Conservation (phyloP, 2,888 invertebrate genomes). For the Himalopsyche kuldschensis region DNA sequence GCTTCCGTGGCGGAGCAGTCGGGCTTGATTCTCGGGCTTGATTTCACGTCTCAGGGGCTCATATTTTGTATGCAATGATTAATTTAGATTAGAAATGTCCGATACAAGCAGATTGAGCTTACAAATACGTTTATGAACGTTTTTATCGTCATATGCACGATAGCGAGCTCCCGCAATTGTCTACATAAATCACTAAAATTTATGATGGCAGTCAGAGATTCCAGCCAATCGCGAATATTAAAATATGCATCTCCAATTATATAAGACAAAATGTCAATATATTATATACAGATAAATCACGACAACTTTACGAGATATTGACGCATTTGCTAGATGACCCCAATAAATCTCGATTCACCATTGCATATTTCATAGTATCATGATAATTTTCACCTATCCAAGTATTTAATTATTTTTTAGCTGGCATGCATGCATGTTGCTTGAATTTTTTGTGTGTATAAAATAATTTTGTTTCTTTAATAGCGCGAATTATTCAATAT, state of each 20-base stretch:
- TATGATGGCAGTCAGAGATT: slow-evolving; percentile 10
- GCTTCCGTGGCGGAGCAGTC: too few relatives aligned
- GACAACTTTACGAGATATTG: slow-evolving; percentile 6
- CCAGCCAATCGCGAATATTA: slow-evolving; percentile 1
- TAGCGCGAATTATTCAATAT: too few relatives aligned
- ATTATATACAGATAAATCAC: slow-evolving; percentile 13
- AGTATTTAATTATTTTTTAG: not conserved
- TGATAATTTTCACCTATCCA: not conserved
- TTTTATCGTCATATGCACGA: not conserved
- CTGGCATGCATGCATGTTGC: not conserved
- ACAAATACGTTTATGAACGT: not conserved
- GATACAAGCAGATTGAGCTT: not conserved
- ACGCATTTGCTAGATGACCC: not conserved
- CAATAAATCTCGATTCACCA: not conserved
- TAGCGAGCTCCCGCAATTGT: not conserved
- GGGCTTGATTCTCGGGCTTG: too few relatives aligned
- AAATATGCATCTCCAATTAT: slow-evolving; percentile 22
- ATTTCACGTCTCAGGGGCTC: too few relatives aligned
- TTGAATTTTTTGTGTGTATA: too few relatives aligned
- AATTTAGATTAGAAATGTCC: too few relatives aligned
- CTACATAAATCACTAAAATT: slow-evolving; percentile 28
- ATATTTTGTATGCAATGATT: too few relatives aligned
- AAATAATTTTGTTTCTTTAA: too few relatives aligned
- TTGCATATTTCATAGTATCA: not conserved
- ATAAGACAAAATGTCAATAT: slow-evolving; percentile 11